Percentiles rank a stretch among this genome's conserved stretches.
Evolutionary conservation across 2,113 vertebrate genomes (phyloP).

Genomic region (Callipepla squamata): DNA sequence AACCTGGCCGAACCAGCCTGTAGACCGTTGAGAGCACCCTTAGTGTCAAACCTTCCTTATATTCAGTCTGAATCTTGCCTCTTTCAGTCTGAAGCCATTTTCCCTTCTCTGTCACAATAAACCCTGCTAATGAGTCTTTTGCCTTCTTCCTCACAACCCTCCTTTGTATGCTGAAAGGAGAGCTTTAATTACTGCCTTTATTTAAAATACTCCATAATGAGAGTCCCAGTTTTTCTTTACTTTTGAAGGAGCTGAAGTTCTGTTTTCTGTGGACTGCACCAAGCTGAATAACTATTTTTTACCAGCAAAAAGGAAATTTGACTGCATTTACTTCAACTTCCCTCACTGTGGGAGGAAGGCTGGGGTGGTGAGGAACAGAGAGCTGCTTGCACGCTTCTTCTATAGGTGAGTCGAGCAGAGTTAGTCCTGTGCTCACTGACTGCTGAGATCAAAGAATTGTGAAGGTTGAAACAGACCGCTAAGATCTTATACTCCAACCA

Average conservation of each 20-base stretch:
- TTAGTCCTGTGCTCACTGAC: rapidly evolving
- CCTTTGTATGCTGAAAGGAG: too few species aligned
- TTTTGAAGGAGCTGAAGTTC: conserved; percentile 81
- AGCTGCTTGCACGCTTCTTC: conserved; percentile 90
- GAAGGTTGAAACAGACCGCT: too few species aligned
- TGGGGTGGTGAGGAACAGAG: conserved; percentile 92
- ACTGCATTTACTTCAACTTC: conserved; percentile 92
- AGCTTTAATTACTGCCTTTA: not conserved
- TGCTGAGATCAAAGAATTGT: not conserved
- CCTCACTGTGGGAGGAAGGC: conserved; percentile 96
- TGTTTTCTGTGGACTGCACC: conserved; percentile 90
- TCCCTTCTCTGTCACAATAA: too few species aligned
- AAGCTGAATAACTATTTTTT: conserved; percentile 77
- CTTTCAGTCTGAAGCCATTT: too few species aligned
- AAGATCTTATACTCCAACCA: not conserved
- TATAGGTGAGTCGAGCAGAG: conserved; percentile 78
- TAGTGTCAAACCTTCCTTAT: too few species aligned
- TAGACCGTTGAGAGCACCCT: too few species aligned
- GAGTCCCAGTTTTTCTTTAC: rapidly evolving
- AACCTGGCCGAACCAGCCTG: too few species aligned
- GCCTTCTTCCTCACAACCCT: too few species aligned
- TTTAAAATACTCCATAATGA: not conserved
- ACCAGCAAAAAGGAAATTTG: conserved; percentile 75
- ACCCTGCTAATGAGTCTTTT: too few species aligned
- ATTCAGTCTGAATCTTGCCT: too few species aligned